These are phyloP conservation scores for Heteromyza rotundicornis DNA, from an alignment of 2,888 invertebrate genomes.

Conservation along the genomic window DNA sequence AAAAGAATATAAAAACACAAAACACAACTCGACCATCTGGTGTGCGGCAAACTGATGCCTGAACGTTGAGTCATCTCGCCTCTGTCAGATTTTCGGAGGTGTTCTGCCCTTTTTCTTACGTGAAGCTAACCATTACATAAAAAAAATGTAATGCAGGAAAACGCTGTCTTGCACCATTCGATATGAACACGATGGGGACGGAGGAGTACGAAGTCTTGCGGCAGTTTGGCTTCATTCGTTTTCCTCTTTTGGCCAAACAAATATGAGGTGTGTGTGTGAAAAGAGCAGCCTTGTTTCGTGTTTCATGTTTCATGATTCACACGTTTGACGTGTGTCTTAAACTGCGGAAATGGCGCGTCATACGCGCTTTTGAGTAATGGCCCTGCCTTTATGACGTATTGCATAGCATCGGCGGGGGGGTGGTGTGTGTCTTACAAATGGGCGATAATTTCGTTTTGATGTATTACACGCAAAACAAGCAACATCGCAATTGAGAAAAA, in stretches of 20 bases:
- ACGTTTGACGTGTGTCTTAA: not conserved
- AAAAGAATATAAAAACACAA: too few species aligned
- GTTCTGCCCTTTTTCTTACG: too few species aligned
- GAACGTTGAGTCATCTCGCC: too few species aligned
- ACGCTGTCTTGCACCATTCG: too few species aligned
- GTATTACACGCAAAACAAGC: not conserved
- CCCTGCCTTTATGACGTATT: not conserved
- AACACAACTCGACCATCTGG: too few species aligned
- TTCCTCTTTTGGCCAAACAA: not conserved
- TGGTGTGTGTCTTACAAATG: not conserved
- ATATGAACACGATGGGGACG: not conserved
- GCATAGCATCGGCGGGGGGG: not conserved
- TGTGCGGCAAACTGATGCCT: too few species aligned
- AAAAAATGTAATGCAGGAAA: too few species aligned
- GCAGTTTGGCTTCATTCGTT: not conserved
- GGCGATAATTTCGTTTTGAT: not conserved
- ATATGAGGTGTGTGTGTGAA: not conserved
- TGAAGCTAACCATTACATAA: too few species aligned
- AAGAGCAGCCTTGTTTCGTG: not conserved
- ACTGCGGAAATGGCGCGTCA: not conserved
- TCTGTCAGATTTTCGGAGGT: too few species aligned
- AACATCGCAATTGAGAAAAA: slow-evolving; percentile 1
- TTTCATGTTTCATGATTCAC: too few species aligned
- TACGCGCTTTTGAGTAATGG: not conserved
- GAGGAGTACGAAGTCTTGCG: not conserved